A percentile compares a stretch with the other conserved stretches of the same genome.
These are phyloP conservation scores for Agrochola macilenta DNA, from an alignment of 2,888 invertebrate genomes.

Conservation along the genomic window DNA sequence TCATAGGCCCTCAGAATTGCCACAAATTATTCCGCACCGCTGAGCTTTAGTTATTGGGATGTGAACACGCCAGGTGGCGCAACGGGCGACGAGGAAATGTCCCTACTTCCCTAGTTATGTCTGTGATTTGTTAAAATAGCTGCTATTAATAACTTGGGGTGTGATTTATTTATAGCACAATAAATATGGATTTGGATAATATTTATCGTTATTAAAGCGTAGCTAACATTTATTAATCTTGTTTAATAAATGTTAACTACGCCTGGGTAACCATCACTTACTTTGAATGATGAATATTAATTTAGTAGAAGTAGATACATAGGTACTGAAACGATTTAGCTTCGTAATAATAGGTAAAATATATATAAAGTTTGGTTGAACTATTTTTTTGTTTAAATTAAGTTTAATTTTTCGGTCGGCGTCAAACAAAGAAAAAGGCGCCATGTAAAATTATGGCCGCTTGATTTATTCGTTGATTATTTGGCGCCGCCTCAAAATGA, in stretches of 20 bases:
- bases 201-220: not conserved
- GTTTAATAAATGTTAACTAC: not conserved
- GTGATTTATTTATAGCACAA: slow-evolving; percentile 18
- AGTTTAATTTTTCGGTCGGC: no score
- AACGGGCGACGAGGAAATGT: slow-evolving; percentile 5
- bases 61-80: slow-evolving; percentile 54
- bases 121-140: slow-evolving; percentile 45
- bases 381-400: not conserved
- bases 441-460: no score
- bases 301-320: not conserved
- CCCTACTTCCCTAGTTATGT: slow-evolving; percentile 9
- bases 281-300: not conserved
- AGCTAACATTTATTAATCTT: no score
- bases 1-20: slow-evolving; percentile 30
- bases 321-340: not conserved
- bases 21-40: slow-evolving; percentile 50
- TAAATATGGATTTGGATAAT: slow-evolving; percentile 16
- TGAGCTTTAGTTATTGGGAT: slow-evolving; percentile 44
- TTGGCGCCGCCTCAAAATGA: no score
- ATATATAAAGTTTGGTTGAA: not conserved
- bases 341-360: not conserved
- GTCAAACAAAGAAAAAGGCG: no score
- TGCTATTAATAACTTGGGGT: slow-evolving; percentile 16
- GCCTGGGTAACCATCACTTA: not conserved
- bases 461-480: no score